phyloP scores from a whole-genome alignment of 2,888 invertebrate species.

The Tubiluchus corallicola region DNA sequence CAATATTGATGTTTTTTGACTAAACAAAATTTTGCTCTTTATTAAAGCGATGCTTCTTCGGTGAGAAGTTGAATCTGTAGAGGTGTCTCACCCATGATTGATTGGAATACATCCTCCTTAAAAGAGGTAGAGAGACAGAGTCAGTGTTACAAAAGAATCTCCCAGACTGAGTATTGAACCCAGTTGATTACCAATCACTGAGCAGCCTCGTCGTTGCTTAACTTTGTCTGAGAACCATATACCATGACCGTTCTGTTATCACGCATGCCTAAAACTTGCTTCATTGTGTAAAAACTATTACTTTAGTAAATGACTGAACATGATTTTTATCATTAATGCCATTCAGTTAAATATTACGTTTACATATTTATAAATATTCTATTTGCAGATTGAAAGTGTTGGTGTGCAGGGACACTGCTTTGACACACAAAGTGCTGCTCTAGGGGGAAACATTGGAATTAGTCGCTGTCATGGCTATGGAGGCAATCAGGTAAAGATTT shows the following conservation, averaged over 20 bases:
- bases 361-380: neutral
- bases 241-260: slow-evolving; percentile 7
- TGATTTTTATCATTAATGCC: neutral
- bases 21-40: too few species aligned
- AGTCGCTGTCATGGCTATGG: slow-evolving; percentile 85
- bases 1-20: too few species aligned
- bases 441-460: slow-evolving; percentile 69
- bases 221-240: too few species aligned
- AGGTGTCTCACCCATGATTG: too few species aligned
- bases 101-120: too few species aligned
- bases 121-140: too few species aligned
- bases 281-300: slow-evolving; percentile 5
- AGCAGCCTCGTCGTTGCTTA: too few species aligned
- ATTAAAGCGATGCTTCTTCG: too few species aligned
- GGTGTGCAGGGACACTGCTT: slow-evolving; percentile 40
- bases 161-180: too few species aligned
- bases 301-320: neutral
- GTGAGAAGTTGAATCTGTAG: too few species aligned
- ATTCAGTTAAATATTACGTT: neutral
- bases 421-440: slow-evolving; percentile 80
- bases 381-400: slow-evolving; percentile 19
- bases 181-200: too few species aligned
- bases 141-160: too few species aligned
- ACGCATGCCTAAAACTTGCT: neutral
- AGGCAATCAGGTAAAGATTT: slow-evolving; percentile 50